Conservation (phyloP, 2,113 vertebrate species). For the Melozone crissalis region DNA sequence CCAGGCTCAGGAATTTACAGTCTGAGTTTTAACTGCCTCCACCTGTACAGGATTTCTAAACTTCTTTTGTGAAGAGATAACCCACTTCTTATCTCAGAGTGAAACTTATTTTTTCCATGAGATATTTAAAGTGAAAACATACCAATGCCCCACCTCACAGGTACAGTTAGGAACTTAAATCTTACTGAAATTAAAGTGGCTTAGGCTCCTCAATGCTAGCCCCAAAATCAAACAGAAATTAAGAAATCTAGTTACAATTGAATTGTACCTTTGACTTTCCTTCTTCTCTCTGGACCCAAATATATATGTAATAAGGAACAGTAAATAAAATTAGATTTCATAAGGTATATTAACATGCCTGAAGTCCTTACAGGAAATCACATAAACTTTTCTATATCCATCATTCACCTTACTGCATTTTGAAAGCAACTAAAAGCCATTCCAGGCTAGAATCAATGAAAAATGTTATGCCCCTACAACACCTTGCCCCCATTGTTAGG, state of each 20-base stretch:
- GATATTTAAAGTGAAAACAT: background rate
- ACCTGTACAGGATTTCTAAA: background rate
- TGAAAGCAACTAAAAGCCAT: background rate
- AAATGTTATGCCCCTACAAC: background rate
- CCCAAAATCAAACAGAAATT: background rate
- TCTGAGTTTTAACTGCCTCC: background rate
- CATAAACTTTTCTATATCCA: background rate
- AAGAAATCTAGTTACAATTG: background rate
- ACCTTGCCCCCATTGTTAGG: background rate
- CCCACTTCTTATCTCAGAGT: fast-evolving
- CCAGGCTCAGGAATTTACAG: background rate
- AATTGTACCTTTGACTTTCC: background rate
- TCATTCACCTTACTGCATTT: background rate
- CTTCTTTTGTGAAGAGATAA: background rate
- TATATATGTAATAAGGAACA: background rate
- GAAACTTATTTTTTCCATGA: background rate
- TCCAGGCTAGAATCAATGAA: background rate
- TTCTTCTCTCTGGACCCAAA: background rate
- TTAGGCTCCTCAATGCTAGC: background rate
- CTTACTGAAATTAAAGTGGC: background rate
- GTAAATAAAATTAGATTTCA: background rate
- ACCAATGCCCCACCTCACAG: background rate
- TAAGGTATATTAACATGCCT: background rate
- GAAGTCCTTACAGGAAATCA: background rate
- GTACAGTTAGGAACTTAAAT: background rate